Conservation (phyloP, 2,113 vertebrate species). For the Rhegmatorhina hoffmannsi region DNA sequence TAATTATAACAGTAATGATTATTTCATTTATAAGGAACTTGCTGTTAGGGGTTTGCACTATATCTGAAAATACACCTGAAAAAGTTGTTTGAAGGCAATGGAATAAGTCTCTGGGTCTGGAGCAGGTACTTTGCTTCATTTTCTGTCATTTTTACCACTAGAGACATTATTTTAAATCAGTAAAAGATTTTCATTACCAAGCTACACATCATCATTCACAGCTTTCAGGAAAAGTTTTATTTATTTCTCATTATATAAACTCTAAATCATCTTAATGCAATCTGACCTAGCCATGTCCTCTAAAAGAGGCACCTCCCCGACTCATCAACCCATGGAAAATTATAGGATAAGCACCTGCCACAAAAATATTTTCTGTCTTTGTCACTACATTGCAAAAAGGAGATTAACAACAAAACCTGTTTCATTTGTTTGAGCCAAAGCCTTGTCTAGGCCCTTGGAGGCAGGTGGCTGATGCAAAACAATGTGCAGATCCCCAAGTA, state of each 20-base stretch:
- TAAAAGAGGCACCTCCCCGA: constrained; percentile 16
- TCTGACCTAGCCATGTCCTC: neutral
- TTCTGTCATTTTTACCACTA: neutral
- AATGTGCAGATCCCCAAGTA: neutral
- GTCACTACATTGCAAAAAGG: constrained; percentile 14
- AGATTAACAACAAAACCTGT: constrained; percentile 13
- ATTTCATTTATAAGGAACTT: constrained; percentile 25
- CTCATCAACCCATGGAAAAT: constrained; percentile 24
- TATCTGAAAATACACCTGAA: neutral
- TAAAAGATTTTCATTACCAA: neutral
- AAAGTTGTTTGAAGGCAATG: neutral
- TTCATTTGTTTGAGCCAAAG: neutral
- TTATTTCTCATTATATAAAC: constrained; percentile 41
- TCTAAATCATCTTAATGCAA: constrained; percentile 22
- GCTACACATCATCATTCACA: neutral
- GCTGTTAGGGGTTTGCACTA: neutral
- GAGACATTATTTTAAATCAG: neutral
- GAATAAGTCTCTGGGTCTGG: neutral
- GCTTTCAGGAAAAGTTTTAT: neutral
- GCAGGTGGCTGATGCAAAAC: neutral
- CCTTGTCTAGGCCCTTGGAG: neutral
- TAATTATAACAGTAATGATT: neutral
- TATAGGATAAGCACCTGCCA: constrained; percentile 38
- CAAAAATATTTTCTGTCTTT: constrained; percentile 36
- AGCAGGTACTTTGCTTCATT: neutral